Conservation (phyloP, 2,113 vertebrate genomes). For the Myiopsitta monachus region DNA sequence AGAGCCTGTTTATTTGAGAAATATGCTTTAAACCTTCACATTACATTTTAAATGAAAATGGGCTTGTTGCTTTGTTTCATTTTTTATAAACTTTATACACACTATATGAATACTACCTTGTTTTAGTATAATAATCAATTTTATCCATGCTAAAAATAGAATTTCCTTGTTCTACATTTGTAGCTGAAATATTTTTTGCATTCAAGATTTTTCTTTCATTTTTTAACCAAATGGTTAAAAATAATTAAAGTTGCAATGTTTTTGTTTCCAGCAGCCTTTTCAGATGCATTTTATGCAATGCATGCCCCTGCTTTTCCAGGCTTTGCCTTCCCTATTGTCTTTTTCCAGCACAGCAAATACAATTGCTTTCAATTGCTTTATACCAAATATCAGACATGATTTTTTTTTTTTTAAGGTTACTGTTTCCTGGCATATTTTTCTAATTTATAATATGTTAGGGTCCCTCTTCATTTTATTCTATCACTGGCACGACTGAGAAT, state of each 20-base stretch:
- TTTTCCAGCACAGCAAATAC: background rate
- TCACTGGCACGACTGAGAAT: background rate
- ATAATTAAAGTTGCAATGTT: conserved; percentile 36
- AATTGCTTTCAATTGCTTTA: background rate
- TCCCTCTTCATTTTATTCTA: background rate
- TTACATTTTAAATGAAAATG: background rate
- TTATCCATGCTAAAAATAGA: background rate
- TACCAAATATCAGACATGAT: background rate
- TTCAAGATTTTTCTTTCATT: conserved; percentile 17
- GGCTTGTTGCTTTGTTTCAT: background rate
- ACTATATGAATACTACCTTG: background rate
- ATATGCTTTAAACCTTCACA: background rate
- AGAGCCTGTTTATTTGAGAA: background rate
- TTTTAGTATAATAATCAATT: background rate
- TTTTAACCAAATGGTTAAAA: conserved; percentile 16
- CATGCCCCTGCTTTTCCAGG: background rate
- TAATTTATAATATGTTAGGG: background rate
- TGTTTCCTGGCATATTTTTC: background rate
- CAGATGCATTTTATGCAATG: background rate
- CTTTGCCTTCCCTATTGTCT: background rate
- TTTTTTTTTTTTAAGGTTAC: background rate
- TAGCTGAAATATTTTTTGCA: background rate
- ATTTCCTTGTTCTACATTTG: background rate
- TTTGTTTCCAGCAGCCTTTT: background rate
- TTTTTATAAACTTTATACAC: background rate